Evolutionary conservation across 1,140 invertebrate genomes (phyloP).

Genomic region (Procambarus clarkii): DNA sequence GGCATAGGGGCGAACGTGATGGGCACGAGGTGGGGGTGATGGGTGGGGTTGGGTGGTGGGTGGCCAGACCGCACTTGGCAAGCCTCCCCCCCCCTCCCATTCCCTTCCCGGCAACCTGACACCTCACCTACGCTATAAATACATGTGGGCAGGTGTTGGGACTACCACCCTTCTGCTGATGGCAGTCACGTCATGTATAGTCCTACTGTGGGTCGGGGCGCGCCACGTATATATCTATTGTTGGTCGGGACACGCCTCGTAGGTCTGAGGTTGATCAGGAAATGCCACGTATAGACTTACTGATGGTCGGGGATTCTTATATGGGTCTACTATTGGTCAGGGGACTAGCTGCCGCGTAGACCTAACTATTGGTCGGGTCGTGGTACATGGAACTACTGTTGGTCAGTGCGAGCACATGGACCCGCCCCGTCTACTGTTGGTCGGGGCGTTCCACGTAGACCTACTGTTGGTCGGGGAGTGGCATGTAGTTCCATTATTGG

Average conservation of each 20-base stretch:
- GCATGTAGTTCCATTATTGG: background rate
- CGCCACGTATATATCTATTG: too few relatives aligned
- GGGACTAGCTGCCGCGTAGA: too few relatives aligned
- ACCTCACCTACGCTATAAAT: conserved; percentile 13
- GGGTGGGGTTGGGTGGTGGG: background rate
- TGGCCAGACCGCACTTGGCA: background rate
- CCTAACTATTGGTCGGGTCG: too few relatives aligned
- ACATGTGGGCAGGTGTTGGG: background rate
- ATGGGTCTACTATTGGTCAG: too few relatives aligned
- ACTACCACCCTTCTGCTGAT: background rate
- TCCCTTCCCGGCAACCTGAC: conserved; percentile 17
- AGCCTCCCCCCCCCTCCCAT: background rate
- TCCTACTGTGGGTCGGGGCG: too few relatives aligned
- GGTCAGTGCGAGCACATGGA: too few relatives aligned
- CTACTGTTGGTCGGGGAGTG: background rate
- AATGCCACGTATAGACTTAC: too few relatives aligned
- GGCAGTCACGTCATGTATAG: too few relatives aligned
- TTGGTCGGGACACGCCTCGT: too few relatives aligned
- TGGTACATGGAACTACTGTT: too few relatives aligned
- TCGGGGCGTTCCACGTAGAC: background rate
- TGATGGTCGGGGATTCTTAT: too few relatives aligned
- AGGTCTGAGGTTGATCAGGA: too few relatives aligned
- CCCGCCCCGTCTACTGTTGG: background rate
- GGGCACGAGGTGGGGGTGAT: background rate
- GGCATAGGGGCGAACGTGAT: background rate